Evolutionary conservation across 2,888 invertebrate genomes (phyloP), one percentile per base, ranked within the genome.

Genomic region (Eurois occulta): DNA sequence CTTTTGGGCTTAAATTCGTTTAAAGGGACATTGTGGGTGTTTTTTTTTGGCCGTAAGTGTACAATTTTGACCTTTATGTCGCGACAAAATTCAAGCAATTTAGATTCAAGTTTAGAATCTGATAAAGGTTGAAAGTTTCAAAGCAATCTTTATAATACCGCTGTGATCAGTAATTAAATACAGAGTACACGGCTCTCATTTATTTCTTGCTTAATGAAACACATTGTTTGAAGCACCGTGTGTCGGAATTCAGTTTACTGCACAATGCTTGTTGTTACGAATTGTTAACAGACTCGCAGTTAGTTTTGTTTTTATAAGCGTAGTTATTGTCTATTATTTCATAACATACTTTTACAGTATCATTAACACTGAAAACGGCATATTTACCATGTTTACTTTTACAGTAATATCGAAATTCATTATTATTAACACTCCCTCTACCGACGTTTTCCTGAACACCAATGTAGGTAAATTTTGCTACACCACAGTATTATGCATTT

Each of bases 181-280:
- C 60, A 74, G 48, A 69, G 69, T 69, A 77, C 21, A 65, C 38
- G 41, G 70, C 32, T 60, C 52, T 78, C 65, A 72, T 83, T 75
- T 72, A 67, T 62, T 77, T 75, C 68, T 62, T 72, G 66, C 43
- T 82, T 82, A 86, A 86, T 84, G 77, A 86, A 86, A 86, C 72
- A 86, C 78, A 72, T 86, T 84, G 84, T 78, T 83, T 60, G 41
- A 83, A 70, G 72, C 70, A 46, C 65, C 18, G 46, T 67, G 72
- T 43, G 68, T 83, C n/a, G 58, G 74, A 64, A 83, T 84, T 62
- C 43, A 65, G 60, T 77, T 74, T 38, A 55, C 32, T 72, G 46
- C 58, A 60, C 68, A 86, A 75, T 48, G 64, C 43, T 77, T 35
- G 46, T 60, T 74, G 64, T 69, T 65, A 62, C 72, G 58, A 77